Percentiles rank a stretch among this genome's conserved stretches.
These are phyloP conservation scores for Mungos mungo DNA, from an alignment of 2,113 vertebrate genomes.

Conservation along the genomic window DNA sequence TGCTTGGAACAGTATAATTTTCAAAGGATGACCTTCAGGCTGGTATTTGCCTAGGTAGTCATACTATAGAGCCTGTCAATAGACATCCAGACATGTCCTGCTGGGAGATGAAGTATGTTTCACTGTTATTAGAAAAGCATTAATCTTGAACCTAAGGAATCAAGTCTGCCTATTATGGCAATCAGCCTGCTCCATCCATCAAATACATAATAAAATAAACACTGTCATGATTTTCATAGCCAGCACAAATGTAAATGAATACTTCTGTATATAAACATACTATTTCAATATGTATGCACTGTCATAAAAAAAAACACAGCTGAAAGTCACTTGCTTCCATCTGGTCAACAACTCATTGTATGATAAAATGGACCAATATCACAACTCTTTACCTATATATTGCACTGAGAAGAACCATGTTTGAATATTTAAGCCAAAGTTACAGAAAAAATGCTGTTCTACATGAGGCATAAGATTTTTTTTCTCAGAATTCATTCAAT, in stretches of 20 bases:
- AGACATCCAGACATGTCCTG: background rate
- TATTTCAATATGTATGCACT: background rate
- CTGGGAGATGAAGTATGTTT: conserved; percentile 31
- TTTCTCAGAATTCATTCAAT: background rate
- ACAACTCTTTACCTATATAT: background rate
- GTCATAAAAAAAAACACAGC: background rate
- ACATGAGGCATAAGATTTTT: background rate
- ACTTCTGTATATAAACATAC: background rate
- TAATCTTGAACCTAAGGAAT: conserved; percentile 1
- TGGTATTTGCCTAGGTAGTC: conserved; percentile 41
- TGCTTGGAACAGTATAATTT: conserved; percentile 23
- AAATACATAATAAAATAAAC: conserved; percentile 33
- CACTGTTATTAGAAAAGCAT: conserved; percentile 34
- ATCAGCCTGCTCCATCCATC: background rate
- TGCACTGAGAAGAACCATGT: background rate
- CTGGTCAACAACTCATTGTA: background rate
- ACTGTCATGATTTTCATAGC: background rate
- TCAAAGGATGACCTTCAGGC: background rate
- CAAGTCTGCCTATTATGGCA: background rate
- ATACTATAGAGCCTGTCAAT: background rate
- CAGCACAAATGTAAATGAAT: background rate
- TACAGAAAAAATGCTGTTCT: background rate
- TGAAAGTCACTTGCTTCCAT: background rate
- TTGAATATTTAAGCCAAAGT: background rate
- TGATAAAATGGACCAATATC: background rate